Percentiles rank a stretch among this genome's conserved stretches.
Conservation (phyloP, 2,888 invertebrate species). For the Oligia latruncula region DNA sequence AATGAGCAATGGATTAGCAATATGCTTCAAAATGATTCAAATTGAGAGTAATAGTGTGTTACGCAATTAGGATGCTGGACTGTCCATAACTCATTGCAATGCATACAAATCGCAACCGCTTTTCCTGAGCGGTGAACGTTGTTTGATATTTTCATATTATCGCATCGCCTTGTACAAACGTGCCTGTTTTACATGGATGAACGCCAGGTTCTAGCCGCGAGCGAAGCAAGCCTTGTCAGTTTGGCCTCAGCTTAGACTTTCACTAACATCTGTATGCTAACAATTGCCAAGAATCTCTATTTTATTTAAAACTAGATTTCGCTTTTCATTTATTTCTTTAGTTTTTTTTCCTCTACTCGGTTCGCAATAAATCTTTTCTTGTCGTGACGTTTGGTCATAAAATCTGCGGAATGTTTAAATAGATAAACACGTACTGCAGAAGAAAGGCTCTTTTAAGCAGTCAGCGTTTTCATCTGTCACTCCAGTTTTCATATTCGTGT, state of each 20-base stretch:
- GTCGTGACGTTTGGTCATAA: not conserved
- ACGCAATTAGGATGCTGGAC: not conserved
- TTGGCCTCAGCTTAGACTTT: slow-evolving; percentile 33
- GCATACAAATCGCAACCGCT: not conserved
- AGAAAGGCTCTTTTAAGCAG: not conserved
- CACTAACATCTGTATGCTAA: slow-evolving; percentile 25
- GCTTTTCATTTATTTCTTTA: not conserved
- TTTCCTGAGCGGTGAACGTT: not conserved
- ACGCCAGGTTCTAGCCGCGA: slow-evolving; percentile 21
- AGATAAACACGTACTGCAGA: not conserved
- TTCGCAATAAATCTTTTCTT: not conserved
- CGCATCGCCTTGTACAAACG: not conserved
- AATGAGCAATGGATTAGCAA: too few species aligned
- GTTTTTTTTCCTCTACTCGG: not conserved
- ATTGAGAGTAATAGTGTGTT: too few species aligned
- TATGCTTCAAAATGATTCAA: too few species aligned
- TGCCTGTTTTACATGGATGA: slow-evolving; percentile 24
- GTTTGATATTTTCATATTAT: slow-evolving; percentile 6
- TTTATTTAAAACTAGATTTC: slow-evolving; percentile 29
- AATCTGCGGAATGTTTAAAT: slow-evolving; percentile 2
- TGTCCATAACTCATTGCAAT: not conserved
- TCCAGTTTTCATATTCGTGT: not conserved
- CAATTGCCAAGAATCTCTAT: slow-evolving; percentile 30
- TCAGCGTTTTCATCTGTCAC: not conserved
- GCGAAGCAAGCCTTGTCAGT: not conserved